Conservation (phyloP, 1,140 invertebrate species). For the Hydropsyche tenuis region DNA sequence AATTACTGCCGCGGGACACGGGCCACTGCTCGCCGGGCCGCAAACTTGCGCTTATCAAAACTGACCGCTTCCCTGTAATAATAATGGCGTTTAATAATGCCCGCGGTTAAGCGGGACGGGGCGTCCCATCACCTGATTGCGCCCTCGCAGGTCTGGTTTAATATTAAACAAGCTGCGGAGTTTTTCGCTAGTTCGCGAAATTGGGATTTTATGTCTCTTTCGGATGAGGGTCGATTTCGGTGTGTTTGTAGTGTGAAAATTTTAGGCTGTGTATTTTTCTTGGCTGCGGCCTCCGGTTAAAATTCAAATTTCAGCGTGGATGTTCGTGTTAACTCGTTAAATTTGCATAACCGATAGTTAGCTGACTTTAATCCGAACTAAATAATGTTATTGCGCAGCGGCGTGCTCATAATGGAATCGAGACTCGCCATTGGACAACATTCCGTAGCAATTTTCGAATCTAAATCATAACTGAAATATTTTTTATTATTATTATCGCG, state of each 20-base stretch:
- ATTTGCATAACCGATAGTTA: slow-evolving; percentile 26
- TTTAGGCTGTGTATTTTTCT: background rate
- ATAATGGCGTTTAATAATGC: background rate
- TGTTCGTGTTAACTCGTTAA: slow-evolving; percentile 26
- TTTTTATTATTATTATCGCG: too few species aligned
- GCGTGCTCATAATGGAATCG: too few species aligned
- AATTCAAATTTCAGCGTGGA: background rate
- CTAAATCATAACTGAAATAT: too few species aligned
- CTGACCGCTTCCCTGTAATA: background rate
- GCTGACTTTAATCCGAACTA: slow-evolving; percentile 9
- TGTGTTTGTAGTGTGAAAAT: too few species aligned
- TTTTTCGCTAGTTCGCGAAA: too few species aligned
- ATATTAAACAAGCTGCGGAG: too few species aligned
- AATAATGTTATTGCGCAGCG: slow-evolving; percentile 19
- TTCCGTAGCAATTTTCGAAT: too few species aligned
- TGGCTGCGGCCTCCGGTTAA: slow-evolving; percentile 4
- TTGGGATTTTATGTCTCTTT: too few species aligned
- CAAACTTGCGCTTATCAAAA: too few species aligned
- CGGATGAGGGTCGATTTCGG: too few species aligned
- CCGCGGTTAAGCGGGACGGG: background rate
- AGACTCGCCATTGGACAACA: too few species aligned
- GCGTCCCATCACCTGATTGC: background rate
- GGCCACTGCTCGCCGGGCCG: background rate
- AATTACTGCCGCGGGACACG: slow-evolving; percentile 15
- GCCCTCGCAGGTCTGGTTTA: background rate